Evolutionary conservation across 1,140 invertebrate species (phyloP), one percentile per base, ranked within the genome.

Genomic region (Nasonia vitripennis): DNA sequence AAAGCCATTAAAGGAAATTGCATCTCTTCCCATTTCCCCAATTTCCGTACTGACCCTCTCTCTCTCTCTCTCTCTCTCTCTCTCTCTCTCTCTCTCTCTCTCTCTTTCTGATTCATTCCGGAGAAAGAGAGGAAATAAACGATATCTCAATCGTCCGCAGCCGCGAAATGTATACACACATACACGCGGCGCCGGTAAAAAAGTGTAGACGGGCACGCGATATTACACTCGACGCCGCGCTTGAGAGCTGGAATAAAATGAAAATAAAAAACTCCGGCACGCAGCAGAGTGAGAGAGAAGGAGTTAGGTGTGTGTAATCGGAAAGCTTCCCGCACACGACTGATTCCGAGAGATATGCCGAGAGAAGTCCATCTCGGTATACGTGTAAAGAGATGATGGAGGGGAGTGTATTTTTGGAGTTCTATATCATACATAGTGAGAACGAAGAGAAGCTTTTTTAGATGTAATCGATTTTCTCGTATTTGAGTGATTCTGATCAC

Each of bases 201-300:
- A 85, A 85, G 84, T 85, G 73, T 55, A 41, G 41, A 14, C 14
- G 17, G 68, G 20, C 84, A 85, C 84, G 84, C 84, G 78, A 85
- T 85, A 51, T 68, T 23, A 78, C 41, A 27, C 75, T 75, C 37
- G 62, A 23, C 37, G 75, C 27, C 41, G 27, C 2, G 67, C 51
- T 27, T 37, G 67, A 71, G 55, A 34, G 82, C 67, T 83, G 23
- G 31, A 84, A 78, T 79, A 62, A 84, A 84, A 79, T 62, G 48
- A 84, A 84, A 84, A 78, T 83, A 77, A 83, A 84, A 78, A 75
- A 68, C 37, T 17, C 12, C 3, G 11, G 37, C 62, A 34, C 70
- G 70, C 23, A 34, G 31, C 31, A 34, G 73, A 45, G 73, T n/a
- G 20, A n/a, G 14, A 37, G 34, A 37, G 34, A 37, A 4, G 27